A percentile compares a stretch with the other conserved stretches of the same genome.
Conservation (phyloP, 2,888 invertebrate species). For the Trichacis sp. region DNA sequence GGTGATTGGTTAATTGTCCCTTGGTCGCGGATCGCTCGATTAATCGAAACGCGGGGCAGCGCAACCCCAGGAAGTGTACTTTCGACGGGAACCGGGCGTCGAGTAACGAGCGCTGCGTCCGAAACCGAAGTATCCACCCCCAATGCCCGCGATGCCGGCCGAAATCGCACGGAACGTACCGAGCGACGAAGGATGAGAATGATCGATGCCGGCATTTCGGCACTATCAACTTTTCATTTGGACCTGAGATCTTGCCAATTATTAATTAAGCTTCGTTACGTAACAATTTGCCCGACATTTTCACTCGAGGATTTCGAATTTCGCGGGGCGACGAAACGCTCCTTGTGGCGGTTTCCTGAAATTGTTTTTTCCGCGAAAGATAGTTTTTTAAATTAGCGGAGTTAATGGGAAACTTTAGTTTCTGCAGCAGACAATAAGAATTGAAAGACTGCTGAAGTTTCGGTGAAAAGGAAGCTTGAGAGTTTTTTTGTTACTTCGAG, state of each 20-base stretch:
- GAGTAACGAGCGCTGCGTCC: slow-evolving; percentile 35
- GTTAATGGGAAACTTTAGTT: too few relatives aligned
- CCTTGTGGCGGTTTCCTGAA: too few relatives aligned
- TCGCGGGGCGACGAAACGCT: too few relatives aligned
- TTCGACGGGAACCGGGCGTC: slow-evolving; percentile 40
- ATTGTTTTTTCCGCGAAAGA: too few relatives aligned
- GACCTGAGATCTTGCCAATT: slow-evolving; percentile 35
- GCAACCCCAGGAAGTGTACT: too few relatives aligned
- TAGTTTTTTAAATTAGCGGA: too few relatives aligned
- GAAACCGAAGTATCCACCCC: slow-evolving; percentile 41
- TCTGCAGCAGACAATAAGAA: too few relatives aligned
- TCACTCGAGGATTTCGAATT: too few relatives aligned
- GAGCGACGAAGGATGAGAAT: slow-evolving; percentile 34
- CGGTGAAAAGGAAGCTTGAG: too few relatives aligned
- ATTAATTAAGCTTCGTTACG: slow-evolving; percentile 33
- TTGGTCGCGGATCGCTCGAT: slow-evolving; percentile 16
- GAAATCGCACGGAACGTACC: slow-evolving; percentile 37
- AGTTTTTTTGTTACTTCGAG: too few relatives aligned
- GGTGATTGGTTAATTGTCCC: background rate
- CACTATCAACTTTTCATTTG: slow-evolving; percentile 42
- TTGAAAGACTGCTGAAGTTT: too few relatives aligned
- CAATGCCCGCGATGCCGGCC: slow-evolving; percentile 31
- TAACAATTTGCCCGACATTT: too few relatives aligned
- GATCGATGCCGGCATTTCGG: slow-evolving; percentile 39
- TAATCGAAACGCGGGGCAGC: background rate